A percentile compares a stretch with the other conserved stretches of the same genome.
These are phyloP conservation scores for Aurelia coerulea DNA, from an alignment of 30 jellyfish, hydroid and myxozoan species.

Conservation along the genomic window DNA sequence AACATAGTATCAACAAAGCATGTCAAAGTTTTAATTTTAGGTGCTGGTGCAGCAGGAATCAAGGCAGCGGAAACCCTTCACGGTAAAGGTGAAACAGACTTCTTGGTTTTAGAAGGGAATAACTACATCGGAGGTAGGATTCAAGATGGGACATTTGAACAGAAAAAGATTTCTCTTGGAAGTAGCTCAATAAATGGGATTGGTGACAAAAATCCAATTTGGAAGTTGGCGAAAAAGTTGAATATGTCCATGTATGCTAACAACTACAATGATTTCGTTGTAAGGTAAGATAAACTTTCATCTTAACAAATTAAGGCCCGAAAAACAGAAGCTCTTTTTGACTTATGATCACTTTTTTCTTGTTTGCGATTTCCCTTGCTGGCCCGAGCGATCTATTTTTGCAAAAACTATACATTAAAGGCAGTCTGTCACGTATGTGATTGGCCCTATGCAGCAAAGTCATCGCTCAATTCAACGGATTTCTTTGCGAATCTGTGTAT, in stretches of 20 bases:
- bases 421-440: no score
- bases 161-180: slow-evolving; percentile 51
- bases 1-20: slow-evolving; percentile 17
- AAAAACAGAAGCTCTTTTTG: no score
- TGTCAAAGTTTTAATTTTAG: slow-evolving; percentile 63
- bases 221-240: slow-evolving; percentile 59
- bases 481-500: no score
- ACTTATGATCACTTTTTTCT: no score
- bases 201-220: slow-evolving; percentile 50
- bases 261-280: slow-evolving; percentile 56
- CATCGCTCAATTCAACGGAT: no score
- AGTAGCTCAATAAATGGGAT: slow-evolving; percentile 57
- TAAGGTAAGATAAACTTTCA: slow-evolving; percentile 36
- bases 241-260: slow-evolving; percentile 47
- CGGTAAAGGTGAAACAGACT: slow-evolving; percentile 44
- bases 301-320: not conserved
- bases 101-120: slow-evolving; percentile 74
- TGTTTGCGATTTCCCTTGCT: no score
- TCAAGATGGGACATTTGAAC: slow-evolving; percentile 38
- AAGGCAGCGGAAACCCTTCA: slow-evolving; percentile 73
- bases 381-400: no score
- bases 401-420: no score
- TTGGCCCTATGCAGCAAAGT: no score
- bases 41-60: slow-evolving; percentile 84
- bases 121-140: slow-evolving; percentile 70